Conservation (phyloP, 2,113 vertebrate genomes). For the Ciconia stormi region DNA sequence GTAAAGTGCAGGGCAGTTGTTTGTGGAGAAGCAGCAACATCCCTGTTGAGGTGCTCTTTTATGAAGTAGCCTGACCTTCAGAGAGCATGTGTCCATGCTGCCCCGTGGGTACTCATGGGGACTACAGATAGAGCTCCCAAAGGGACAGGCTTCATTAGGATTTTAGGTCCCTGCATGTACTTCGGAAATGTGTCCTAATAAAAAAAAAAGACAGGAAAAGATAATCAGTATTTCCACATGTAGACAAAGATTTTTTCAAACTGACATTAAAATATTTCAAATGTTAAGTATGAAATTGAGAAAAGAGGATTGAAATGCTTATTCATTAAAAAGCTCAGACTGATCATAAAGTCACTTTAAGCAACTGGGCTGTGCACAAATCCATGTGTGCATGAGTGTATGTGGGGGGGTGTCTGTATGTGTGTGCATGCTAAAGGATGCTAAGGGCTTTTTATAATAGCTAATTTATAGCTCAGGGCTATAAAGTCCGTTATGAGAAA, state of each 20-base stretch:
- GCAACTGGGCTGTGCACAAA: not conserved
- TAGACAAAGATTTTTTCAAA: not conserved
- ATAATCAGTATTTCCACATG: not conserved
- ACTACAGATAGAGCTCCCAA: not conserved
- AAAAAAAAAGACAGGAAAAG: not conserved
- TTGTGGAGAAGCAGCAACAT: not conserved
- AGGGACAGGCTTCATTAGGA: not conserved
- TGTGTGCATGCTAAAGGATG: not conserved
- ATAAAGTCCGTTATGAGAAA: not conserved
- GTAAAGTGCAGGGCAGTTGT: not conserved
- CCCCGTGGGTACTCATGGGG: accelerated
- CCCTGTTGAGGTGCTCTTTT: not conserved
- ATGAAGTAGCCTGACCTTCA: not conserved
- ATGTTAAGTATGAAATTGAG: not conserved
- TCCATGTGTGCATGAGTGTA: not conserved
- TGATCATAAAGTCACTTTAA: not conserved
- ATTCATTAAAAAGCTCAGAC: not conserved
- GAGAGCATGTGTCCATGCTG: not conserved
- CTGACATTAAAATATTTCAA: not conserved
- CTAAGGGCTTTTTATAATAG: not conserved
- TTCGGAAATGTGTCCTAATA: not conserved
- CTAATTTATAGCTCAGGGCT: not conserved
- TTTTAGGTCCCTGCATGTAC: not conserved
- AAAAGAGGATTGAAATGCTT: not conserved
- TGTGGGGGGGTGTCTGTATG: not conserved